Base-by-base conservation (phyloP, 2,113 vertebrate genomes). In the Passer montanus region DNA sequence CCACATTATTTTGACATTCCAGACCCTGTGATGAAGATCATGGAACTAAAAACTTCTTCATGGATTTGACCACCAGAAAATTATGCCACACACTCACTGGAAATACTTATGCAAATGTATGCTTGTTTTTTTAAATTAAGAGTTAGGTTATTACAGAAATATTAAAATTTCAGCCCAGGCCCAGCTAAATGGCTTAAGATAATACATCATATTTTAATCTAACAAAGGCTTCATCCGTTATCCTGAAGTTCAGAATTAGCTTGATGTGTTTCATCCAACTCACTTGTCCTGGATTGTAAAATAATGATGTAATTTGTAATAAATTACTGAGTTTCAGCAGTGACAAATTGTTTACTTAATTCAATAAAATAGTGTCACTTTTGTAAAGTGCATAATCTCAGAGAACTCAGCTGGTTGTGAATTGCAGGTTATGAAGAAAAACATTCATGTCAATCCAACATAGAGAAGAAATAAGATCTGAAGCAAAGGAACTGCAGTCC, bases 321-420 rank as follows among this genome's bases (percentile, higher is more conserved):
- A 97, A 97, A 98, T 97, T 97, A 94, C 95, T 0, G 22, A 91
- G 67, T 93, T 97, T 90, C 96, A 97, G 92, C 73, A 83, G 77
- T 96, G 93, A 96, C 85, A 97, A 97, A 97, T 87, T 97, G 87
- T 97, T 98, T 97, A 96, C 95, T 96, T 98, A 98, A 98, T 97
- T 97, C 94, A 96, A 97, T 97, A 97, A 97, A 93, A 97, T 89
- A 89, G 91, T 93, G 85, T 95, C 93, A 94, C 89, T 97, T 95
- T 74, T 55, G 74, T 66, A 69, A 80, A 85, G 89, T 49, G 20
- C 79, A 91, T 91, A 90, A 96, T 95, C 91, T 96, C 77, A 83
- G 89, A 92, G 95, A 96, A 89, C 68, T 94, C 90, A 88, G 88
- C 84, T 93, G 67, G 28, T 89, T 94, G 80, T 74, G 83, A 97